These are phyloP conservation scores for Eriosoma lanigerum DNA, from an alignment of 1,140 invertebrate genomes.

Conservation along the genomic window DNA sequence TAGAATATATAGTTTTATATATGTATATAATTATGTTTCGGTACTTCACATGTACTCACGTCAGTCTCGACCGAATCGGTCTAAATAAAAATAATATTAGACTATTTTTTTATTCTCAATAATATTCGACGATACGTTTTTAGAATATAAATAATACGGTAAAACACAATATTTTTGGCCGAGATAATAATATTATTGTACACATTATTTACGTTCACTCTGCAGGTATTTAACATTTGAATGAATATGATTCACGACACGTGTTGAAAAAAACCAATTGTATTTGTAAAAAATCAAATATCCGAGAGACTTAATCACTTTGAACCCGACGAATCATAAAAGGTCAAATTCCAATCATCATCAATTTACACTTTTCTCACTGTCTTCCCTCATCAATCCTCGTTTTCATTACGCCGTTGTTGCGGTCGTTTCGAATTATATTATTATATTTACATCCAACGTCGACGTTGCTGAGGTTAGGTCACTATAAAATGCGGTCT, in stretches of 20 bases:
- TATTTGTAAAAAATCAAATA: slow-evolving; percentile 22
- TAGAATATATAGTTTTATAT: no score
- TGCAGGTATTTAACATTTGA: not conserved
- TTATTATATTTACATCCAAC: not conserved
- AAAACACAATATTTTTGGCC: no score
- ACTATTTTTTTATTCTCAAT: no score
- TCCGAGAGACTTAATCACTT: slow-evolving; percentile 16
- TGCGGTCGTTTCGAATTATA: not conserved
- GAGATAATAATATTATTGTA: no score
- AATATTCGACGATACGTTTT: no score
- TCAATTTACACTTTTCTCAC: slow-evolving; percentile 34
- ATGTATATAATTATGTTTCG: no score
- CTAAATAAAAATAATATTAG: no score
- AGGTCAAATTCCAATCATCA: slow-evolving; percentile 32
- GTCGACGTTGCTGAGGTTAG: not conserved
- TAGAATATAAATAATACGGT: no score
- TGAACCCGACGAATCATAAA: slow-evolving; percentile 29
- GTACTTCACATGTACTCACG: no score
- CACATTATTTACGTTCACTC: no score
- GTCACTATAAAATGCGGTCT: not conserved
- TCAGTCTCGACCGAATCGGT: no score
- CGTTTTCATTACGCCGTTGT: slow-evolving; percentile 12
- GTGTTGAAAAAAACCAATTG: slow-evolving; percentile 1
- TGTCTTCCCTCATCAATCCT: not conserved
- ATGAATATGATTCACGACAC: not conserved